A percentile compares a stretch with the other conserved stretches of the same genome.
These are phyloP conservation scores for Acomys russatus DNA, from an alignment of 2,797 vertebrate species.

Conservation along the genomic window DNA sequence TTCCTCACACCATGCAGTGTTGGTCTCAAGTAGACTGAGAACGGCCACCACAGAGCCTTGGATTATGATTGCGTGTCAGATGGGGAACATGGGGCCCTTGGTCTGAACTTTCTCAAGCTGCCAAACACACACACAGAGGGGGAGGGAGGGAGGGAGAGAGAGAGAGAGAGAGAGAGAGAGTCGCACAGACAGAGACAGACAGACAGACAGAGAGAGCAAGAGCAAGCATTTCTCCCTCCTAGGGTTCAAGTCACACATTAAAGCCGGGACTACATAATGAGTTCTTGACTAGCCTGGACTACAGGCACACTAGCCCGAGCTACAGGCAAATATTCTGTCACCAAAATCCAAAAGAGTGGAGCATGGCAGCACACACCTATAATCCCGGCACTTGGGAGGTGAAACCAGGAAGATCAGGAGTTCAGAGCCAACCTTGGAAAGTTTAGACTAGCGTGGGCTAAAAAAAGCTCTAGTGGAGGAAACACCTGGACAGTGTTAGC, in stretches of 20 bases:
- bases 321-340: neutral
- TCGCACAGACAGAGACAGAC: neutral
- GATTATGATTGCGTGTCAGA: neutral
- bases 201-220: neutral
- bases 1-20: neutral
- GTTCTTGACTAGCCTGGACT: neutral
- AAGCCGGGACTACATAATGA: too few relatives aligned
- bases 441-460: neutral
- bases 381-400: neutral
- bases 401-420: neutral
- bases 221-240: too few relatives aligned
- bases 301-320: neutral
- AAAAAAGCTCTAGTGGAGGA: neutral
- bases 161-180: neutral
- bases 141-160: too few relatives aligned
- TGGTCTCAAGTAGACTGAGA: constrained; percentile 10
- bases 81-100: neutral
- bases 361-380: neutral
- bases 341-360: neutral
- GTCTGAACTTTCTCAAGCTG: neutral
- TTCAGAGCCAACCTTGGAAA: neutral
- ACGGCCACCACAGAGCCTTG: neutral
- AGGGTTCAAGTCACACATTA: neutral
- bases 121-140: neutral
- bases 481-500: neutral